phyloP scores from a whole-genome alignment of 2,888 invertebrate species.

The Eilema griseolum region DNA sequence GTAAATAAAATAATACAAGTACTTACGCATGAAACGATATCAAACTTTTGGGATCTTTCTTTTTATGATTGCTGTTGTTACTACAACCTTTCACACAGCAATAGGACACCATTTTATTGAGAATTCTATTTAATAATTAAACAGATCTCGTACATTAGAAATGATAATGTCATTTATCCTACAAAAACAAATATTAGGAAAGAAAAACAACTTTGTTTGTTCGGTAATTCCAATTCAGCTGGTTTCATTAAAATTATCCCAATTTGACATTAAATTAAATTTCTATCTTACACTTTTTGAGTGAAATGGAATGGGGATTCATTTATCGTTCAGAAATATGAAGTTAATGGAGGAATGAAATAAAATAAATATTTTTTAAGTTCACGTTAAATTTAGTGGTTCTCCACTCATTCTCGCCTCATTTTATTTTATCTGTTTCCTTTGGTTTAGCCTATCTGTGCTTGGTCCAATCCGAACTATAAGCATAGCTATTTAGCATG shows the following conservation, averaged over 20 bases:
- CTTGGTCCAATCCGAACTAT: no score
- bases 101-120: conserved; percentile 53
- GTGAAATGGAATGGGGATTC: neutral
- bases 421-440: no score
- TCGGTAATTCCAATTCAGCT: neutral
- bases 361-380: no score
- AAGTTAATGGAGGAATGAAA: no score
- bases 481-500: no score
- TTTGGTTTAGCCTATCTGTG: no score
- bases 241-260: no score
- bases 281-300: neutral
- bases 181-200: neutral
- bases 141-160: neutral
- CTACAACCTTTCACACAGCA: conserved; percentile 59
- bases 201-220: neutral
- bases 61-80: conserved; percentile 53
- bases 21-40: conserved; percentile 58
- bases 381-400: no score
- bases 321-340: neutral
- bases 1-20: no score
- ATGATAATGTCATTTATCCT: neutral
- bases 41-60: conserved; percentile 41
- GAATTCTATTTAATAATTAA: conserved; percentile 20
- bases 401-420: no score
- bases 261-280: neutral